Evolutionary conservation across 2,113 vertebrate genomes (phyloP).

Genomic region (Felis chaus): DNA sequence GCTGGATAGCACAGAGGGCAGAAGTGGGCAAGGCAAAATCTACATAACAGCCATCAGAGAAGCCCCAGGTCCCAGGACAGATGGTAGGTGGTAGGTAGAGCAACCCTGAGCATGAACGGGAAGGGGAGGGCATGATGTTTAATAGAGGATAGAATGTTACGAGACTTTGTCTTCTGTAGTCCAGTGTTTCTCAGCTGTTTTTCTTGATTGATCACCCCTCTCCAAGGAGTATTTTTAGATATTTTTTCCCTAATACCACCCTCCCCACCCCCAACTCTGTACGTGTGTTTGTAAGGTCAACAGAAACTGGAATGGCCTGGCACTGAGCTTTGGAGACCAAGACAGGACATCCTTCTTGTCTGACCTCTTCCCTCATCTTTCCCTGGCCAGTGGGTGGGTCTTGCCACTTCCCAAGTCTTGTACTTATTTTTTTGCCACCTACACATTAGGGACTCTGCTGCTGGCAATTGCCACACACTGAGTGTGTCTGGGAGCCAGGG

Average conservation of each 20-base stretch:
- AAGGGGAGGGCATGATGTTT: background rate
- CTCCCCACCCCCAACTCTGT: background rate
- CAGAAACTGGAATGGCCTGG: background rate
- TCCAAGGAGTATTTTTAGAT: background rate
- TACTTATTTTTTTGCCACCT: background rate
- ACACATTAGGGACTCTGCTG: background rate
- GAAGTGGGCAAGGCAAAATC: background rate
- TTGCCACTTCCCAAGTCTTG: background rate
- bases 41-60: background rate
- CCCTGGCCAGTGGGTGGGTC: background rate
- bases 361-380: background rate
- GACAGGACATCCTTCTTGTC: background rate
- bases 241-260: background rate
- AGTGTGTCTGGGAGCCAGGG: background rate
- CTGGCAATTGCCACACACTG: background rate
- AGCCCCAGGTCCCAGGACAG: background rate
- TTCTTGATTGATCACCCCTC: background rate
- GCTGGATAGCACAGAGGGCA: background rate
- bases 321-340: background rate
- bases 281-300: background rate
- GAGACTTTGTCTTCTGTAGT: background rate
- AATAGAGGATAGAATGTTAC: background rate
- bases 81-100: background rate
- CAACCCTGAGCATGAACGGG: background rate
- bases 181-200: background rate